These are phyloP conservation scores for Thereva nobilitata DNA, from an alignment of 2,888 invertebrate genomes.

Conservation along the genomic window DNA sequence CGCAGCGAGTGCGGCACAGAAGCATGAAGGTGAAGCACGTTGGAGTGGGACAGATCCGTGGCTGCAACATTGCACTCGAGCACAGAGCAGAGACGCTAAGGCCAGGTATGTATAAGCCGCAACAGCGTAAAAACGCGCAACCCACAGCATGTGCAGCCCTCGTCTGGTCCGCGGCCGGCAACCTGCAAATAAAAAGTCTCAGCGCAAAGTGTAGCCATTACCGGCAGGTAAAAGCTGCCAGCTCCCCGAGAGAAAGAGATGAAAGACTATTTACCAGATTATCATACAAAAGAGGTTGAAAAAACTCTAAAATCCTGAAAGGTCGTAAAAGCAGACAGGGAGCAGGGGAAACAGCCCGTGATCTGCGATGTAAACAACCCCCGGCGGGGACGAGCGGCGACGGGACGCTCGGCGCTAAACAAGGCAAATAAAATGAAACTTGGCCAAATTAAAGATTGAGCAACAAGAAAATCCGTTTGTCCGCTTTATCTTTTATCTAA, in stretches of 20 bases:
- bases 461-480: constrained; percentile 39
- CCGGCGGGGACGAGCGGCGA: constrained; percentile 11
- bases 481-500: constrained; percentile 35
- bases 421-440: constrained; percentile 35
- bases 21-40: too few relatives aligned
- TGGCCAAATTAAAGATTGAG: constrained; percentile 39
- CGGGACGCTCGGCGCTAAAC: constrained; percentile 19
- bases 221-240: background rate
- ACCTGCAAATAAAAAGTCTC: background rate
- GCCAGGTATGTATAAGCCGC: too few relatives aligned
- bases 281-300: constrained; percentile 35
- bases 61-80: too few relatives aligned
- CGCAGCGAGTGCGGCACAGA: too few relatives aligned
- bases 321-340: constrained; percentile 30
- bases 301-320: constrained; percentile 25
- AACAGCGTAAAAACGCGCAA: too few relatives aligned
- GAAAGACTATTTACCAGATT: constrained; percentile 36
- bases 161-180: background rate
- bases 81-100: background rate
- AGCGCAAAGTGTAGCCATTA: background rate
- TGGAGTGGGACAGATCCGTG: too few relatives aligned
- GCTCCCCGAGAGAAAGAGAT: constrained; percentile 27
- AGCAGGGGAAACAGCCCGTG: constrained; percentile 21
- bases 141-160: too few relatives aligned
- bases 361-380: constrained; percentile 26